Conservation (phyloP, 2,888 invertebrate genomes). For the Rhodophaea formosa region DNA sequence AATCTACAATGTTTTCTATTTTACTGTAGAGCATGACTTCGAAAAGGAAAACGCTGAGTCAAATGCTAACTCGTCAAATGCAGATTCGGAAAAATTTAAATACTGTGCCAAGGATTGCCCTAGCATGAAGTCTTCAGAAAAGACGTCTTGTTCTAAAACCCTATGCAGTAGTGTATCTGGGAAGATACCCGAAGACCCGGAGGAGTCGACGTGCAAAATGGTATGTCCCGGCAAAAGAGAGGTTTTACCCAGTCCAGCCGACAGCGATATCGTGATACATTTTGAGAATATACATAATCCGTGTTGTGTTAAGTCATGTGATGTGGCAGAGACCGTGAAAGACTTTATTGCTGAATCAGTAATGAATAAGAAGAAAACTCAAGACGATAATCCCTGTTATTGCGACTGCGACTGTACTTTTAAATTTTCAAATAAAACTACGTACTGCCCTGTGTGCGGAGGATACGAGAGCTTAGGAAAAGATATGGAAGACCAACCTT, state of each 20-base stretch:
- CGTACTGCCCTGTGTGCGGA: constrained; percentile 69
- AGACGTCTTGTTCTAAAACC: constrained; percentile 53
- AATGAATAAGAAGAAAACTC: constrained; percentile 35
- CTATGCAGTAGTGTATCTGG: constrained; percentile 40
- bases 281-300: constrained; percentile 61
- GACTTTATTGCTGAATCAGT: constrained; percentile 58
- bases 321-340: constrained; percentile 62
- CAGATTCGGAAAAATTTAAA: constrained; percentile 39
- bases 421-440: constrained; percentile 62
- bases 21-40: constrained; percentile 63
- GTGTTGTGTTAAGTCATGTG: constrained; percentile 64
- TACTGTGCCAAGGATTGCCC: constrained; percentile 57
- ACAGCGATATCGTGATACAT: constrained; percentile 57
- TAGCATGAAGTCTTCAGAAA: constrained; percentile 42
- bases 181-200: constrained; percentile 24
- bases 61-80: constrained; percentile 22
- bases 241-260: constrained; percentile 60
- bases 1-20: constrained; percentile 65
- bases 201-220: constrained; percentile 39
- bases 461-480: constrained; percentile 69
- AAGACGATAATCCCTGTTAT: constrained; percentile 54
- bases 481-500: constrained; percentile 58
- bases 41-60: constrained; percentile 31
- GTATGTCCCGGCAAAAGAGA: constrained; percentile 40
- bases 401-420: constrained; percentile 71